Conservation (phyloP, 2,113 vertebrate species). For the Misgurnus mizolepis region DNA sequence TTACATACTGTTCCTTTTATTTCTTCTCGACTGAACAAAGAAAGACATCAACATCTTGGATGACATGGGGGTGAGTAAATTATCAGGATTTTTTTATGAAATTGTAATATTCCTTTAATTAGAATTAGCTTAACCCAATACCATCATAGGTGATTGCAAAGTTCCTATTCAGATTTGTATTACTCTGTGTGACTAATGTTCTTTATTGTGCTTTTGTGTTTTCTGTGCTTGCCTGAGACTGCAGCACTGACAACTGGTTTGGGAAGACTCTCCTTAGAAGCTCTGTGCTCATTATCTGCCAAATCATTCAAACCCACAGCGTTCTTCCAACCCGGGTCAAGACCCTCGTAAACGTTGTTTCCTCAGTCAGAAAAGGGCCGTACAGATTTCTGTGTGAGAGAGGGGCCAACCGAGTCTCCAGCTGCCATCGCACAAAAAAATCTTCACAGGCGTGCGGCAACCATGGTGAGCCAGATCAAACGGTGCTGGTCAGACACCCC, state of each 20-base stretch:
- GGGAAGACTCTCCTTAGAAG: conserved; percentile 1
- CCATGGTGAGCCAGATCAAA: conserved; percentile 50
- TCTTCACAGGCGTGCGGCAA: conserved; percentile 20
- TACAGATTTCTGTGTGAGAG: conserved; percentile 24
- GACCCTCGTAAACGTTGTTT: conserved; percentile 30
- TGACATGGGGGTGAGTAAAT: too few relatives aligned
- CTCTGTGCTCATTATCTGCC: conserved; percentile 11
- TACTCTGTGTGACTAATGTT: neutral
- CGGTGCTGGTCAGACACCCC: conserved; percentile 11
- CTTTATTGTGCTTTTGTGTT: too few relatives aligned
- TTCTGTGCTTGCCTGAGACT: too few relatives aligned
- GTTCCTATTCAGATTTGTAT: too few relatives aligned
- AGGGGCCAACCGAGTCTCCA: conserved; percentile 37
- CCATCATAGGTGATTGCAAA: too few relatives aligned
- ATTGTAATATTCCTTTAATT: too few relatives aligned
- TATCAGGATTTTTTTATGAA: too few relatives aligned
- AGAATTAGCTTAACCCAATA: too few relatives aligned
- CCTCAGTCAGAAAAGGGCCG: conserved; percentile 32
- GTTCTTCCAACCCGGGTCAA: conserved; percentile 9
- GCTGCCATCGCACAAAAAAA: conserved; percentile 45
- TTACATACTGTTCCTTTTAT: too few relatives aligned
- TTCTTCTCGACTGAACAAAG: too few relatives aligned
- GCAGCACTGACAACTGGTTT: neutral
- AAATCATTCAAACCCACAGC: neutral
- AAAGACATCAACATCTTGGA: too few relatives aligned